Evolutionary conservation across 2,113 vertebrate species (phyloP).

Genomic region (Phrynosoma blainvillii): DNA sequence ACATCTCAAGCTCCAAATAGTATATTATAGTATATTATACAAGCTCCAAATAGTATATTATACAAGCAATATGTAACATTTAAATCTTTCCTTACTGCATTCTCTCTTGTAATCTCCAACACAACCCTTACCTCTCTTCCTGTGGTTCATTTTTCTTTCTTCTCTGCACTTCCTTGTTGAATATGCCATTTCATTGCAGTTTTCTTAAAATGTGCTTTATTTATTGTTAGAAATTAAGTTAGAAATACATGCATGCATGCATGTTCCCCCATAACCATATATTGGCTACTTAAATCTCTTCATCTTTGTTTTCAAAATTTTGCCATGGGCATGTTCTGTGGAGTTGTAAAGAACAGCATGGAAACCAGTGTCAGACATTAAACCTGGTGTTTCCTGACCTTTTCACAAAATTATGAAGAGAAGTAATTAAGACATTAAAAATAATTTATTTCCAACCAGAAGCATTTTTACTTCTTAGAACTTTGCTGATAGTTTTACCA

Average conservation of each 20-base stretch:
- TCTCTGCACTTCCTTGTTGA: background rate
- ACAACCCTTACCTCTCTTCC: background rate
- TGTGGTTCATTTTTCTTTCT: background rate
- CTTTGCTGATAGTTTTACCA: slow-evolving; percentile 47
- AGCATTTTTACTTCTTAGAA: background rate
- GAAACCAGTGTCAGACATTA: background rate
- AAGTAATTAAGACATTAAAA: slow-evolving; percentile 36
- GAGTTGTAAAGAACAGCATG: slow-evolving; percentile 17
- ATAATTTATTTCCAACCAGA: slow-evolving; percentile 39
- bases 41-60: background rate
- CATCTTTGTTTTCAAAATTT: slow-evolving; percentile 2
- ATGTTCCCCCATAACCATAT: background rate
- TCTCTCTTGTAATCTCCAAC: background rate
- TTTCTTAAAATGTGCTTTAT: background rate
- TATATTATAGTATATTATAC: background rate
- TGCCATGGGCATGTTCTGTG: background rate
- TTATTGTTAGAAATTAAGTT: background rate
- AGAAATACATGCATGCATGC: background rate
- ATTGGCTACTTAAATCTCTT: background rate
- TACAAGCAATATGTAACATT: background rate
- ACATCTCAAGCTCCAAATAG: background rate
- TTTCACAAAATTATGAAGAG: slow-evolving; percentile 40
- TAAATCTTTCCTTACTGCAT: background rate
- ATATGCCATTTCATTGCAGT: background rate
- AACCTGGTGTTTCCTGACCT: background rate